Base-by-base conservation (phyloP, 2,113 vertebrate genomes). In the Pluvialis apricaria region DNA sequence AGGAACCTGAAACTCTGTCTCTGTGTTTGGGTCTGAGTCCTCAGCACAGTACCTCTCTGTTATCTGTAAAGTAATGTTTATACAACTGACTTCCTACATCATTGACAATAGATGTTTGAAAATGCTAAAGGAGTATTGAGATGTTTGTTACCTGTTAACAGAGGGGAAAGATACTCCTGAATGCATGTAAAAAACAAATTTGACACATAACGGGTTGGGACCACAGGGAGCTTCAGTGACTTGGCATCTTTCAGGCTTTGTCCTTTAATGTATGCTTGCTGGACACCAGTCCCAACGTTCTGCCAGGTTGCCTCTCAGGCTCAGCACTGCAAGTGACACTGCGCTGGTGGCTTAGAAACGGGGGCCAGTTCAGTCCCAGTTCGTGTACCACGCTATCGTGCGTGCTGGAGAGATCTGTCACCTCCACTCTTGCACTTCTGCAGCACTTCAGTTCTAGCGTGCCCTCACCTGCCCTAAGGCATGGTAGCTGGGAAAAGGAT, bases 281-380 rank as follows among this genome's bases (percentile, higher is more conserved):
- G 25, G 47, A 68, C 8, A 3, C 9, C 3, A 45, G 36, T 42
- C 1, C 1, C 1, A 36, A 7, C 34, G 4, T 70, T 64, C 32
- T 7, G 4, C 40, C 26, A 5, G 0, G 0, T 22, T n/a, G 55
- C 42, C 40, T 78, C 25, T 15, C 26, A 24, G 45, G 15, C 24
- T 62, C 38, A 29, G 82, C 36, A 4, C 32, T 60, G 44, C 47
- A 38, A 9, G 52, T 34, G 64, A 15, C 36, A 22, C 25, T 32
- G 68, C 38, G 32, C 19, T 21, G 25, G 22, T 4, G 22, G n/a
- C 69, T 54, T 45, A 34, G n/a, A 44, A 60, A 34, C 13, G 8
- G 31, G 18, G 17, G 4, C 42, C 44, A 16, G 20, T 29, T 34
- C 65, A 10, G 31, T 44, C 42, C 45, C 42, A 36, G 24, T 26